Evolutionary conservation across 2,797 vertebrate species (phyloP), one percentile per base, ranked within the genome.

Genomic region (Thaleichthys pacificus): DNA sequence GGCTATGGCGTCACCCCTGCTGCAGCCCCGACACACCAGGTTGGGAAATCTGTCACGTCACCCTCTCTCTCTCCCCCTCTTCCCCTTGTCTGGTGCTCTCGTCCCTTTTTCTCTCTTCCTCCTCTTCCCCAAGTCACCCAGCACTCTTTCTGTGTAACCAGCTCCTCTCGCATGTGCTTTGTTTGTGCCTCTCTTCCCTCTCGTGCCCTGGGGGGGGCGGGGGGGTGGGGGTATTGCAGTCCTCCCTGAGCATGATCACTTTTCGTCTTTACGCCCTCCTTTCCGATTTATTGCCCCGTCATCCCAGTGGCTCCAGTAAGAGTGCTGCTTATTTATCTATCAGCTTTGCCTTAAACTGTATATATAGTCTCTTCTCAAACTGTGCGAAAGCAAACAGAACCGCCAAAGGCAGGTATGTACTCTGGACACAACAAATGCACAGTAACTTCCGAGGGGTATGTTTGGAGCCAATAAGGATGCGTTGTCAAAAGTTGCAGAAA

Each of bases 11-110:
- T 93, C 93, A 91, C 91, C 91, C 82, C 93, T 82, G 93, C 92
- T 72, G 94, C 92, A 72, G 86, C 93, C 93, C 94, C 93, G 89
- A 91, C 93, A 86, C 91, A 95, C 93, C 97, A 99, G 97, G 97
- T 99, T 96, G 95, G 97, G 93, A 94, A 83, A 94, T 93, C 87
- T 82, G 90, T 90, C 91, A 84, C 88, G 91, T 89, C 77, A 74
- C 80, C 86, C 73, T 86, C 65, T 84, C 73, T 28, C 80, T 75
- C 70, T 81, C 81, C 68, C 71, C 83, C 54, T 67, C 28, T 14
- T 35, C 8, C 30, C 54, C 38, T 47, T 32, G 17, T 62, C n/a
- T 14, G 12, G 12, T 11, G 32, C 69, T 84, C 69, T 42, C 60
- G 11, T 54, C 28, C 66, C 49, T 4, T 57, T n/a, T 19, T n/a